A percentile compares a stretch with the other conserved stretches of the same genome.
These are phyloP conservation scores for Sycobia sp. DNA, from an alignment of 1,140 invertebrate genomes.

Conservation along the genomic window DNA sequence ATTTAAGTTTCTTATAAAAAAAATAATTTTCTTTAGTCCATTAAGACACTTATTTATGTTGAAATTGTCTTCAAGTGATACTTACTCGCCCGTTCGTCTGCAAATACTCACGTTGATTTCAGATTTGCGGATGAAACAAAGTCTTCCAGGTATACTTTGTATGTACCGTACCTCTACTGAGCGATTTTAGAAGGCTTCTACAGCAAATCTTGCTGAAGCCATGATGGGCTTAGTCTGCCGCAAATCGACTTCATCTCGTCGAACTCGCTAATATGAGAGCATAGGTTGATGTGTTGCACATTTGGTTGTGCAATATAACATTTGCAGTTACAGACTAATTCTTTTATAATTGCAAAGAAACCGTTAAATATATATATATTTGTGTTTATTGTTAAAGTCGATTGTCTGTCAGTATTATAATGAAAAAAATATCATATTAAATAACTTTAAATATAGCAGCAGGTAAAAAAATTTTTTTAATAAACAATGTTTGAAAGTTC, in stretches of 20 bases:
- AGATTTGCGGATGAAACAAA: not conserved
- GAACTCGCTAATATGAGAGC: not conserved
- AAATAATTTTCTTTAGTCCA: too few relatives aligned
- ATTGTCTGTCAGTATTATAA: too few relatives aligned
- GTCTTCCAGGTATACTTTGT: conserved; percentile 7
- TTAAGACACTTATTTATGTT: conserved; percentile 20
- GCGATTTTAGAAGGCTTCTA: conserved; percentile 32
- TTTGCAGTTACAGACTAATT: conserved; percentile 1
- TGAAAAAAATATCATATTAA: too few relatives aligned
- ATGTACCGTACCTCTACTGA: conserved; percentile 7
- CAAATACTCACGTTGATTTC: conserved; percentile 14
- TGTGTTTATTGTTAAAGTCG: too few relatives aligned
- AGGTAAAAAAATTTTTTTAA: too few relatives aligned
- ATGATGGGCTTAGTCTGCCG: conserved; percentile 22
- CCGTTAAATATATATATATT: too few relatives aligned
- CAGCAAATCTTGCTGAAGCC: conserved; percentile 24
- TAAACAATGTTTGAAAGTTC: too few relatives aligned
- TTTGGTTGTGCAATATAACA: too few relatives aligned
- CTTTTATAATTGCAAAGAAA: not conserved
- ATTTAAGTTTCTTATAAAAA: too few relatives aligned
- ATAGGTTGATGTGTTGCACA: not conserved
- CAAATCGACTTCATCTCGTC: not conserved
- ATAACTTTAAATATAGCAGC: too few relatives aligned
- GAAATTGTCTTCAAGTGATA: conserved; percentile 5
- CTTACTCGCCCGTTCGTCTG: not conserved